phyloP scores from a whole-genome alignment of 2,797 vertebrate genomes.

The Cichlasoma orientale region DNA sequence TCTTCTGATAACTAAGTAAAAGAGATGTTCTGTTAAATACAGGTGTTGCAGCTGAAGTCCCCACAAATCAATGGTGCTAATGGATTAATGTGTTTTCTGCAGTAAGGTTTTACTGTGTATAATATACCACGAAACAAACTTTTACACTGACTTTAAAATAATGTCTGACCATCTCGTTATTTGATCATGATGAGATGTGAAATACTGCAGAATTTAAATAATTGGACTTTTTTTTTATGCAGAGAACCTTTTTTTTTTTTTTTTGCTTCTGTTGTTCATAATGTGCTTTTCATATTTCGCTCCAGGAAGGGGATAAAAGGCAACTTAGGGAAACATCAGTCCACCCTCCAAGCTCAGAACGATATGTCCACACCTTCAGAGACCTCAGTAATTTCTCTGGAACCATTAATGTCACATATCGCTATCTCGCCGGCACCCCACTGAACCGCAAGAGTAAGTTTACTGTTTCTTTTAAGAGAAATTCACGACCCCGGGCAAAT shows the following conservation, averaged over 20 bases:
- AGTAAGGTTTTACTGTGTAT: neutral
- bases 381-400: slow-evolving; percentile 96
- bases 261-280: neutral
- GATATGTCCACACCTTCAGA: slow-evolving; percentile 92
- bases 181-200: neutral
- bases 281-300: slow-evolving; percentile 22
- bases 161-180: neutral
- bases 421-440: slow-evolving; percentile 92
- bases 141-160: neutral
- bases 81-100: neutral
- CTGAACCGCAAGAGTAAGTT: slow-evolving; percentile 95
- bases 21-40: neutral
- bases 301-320: slow-evolving; percentile 93
- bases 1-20: neutral
- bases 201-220: neutral
- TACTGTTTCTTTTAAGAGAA: slow-evolving; percentile 21
- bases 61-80: neutral
- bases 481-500: slow-evolving; percentile 5
- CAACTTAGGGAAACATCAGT: slow-evolving; percentile 90
- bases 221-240: neutral
- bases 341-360: slow-evolving; percentile 91
- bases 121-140: neutral
- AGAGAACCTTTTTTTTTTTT: neutral
- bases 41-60: neutral
- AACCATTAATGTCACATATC: slow-evolving; percentile 96